Evolutionary conservation across 1,140 invertebrate species (phyloP).

Genomic region (Vanessa tameamea): DNA sequence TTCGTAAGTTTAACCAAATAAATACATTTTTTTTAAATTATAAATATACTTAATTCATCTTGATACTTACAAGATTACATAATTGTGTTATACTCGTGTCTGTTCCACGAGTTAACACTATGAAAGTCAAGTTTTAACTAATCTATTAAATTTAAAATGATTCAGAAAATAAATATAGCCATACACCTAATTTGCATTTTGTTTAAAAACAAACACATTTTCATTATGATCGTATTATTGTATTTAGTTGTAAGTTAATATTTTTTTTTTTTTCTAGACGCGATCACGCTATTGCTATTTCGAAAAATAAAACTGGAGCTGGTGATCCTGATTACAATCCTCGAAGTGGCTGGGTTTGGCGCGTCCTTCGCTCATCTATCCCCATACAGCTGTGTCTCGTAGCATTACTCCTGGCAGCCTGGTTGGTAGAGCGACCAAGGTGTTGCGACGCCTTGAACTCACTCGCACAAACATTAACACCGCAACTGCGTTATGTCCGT

Average conservation of each 20-base stretch:
- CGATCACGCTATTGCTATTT: slow-evolving; percentile 49
- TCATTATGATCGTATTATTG: too few relatives aligned
- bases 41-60: too few relatives aligned
- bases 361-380: slow-evolving; percentile 87
- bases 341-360: slow-evolving; percentile 85
- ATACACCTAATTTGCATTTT: too few relatives aligned
- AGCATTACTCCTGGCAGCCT: slow-evolving; percentile 89
- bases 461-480: slow-evolving; percentile 89
- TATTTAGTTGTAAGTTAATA: background rate
- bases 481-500: slow-evolving; percentile 90
- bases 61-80: too few relatives aligned
- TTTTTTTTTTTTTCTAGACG: slow-evolving; percentile 41
- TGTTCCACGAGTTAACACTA: background rate
- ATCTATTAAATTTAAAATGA: too few relatives aligned
- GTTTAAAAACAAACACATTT: too few relatives aligned
- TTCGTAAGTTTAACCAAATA: slow-evolving; percentile 53
- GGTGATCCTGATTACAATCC: slow-evolving; percentile 77
- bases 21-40: too few relatives aligned
- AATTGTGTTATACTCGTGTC: too few relatives aligned
- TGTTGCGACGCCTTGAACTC: slow-evolving; percentile 94
- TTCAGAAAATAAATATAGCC: too few relatives aligned
- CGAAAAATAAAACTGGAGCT: slow-evolving; percentile 58
- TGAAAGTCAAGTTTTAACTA: background rate
- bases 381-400: slow-evolving; percentile 92
- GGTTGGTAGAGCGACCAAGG: slow-evolving; percentile 88